phyloP scores from a whole-genome alignment of 2,888 invertebrate genomes.

The Eremobia ochroleuca region DNA sequence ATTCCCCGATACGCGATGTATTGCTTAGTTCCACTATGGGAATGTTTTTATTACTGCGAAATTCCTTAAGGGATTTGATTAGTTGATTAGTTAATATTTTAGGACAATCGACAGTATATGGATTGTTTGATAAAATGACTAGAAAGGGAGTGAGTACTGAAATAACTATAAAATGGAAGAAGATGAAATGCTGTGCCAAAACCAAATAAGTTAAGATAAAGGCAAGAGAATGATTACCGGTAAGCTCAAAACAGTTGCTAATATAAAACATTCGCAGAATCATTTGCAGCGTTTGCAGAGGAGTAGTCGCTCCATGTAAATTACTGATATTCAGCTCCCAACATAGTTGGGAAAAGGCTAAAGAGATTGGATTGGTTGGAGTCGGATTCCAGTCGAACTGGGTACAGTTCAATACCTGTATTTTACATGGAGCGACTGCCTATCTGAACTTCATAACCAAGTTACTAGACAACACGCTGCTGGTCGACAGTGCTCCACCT shows the following conservation, averaged over 20 bases:
- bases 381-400: not conserved
- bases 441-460: not conserved
- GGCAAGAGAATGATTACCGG: not conserved
- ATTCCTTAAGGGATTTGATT: conserved; percentile 6
- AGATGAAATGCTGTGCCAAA: not conserved
- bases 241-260: not conserved
- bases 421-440: not conserved
- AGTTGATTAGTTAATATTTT: conserved; percentile 13
- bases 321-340: not conserved
- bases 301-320: too few relatives aligned
- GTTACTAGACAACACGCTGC: too few relatives aligned
- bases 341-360: not conserved
- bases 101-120: not conserved
- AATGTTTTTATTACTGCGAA: conserved; percentile 25
- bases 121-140: not conserved
- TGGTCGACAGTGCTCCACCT: not conserved
- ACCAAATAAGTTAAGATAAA: too few relatives aligned
- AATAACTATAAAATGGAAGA: not conserved
- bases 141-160: not conserved
- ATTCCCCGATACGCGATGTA: conserved; percentile 75
- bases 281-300: too few relatives aligned
- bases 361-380: not conserved
- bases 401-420: not conserved
- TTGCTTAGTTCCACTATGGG: conserved; percentile 42
- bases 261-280: too few relatives aligned